phyloP scores from a whole-genome alignment of 2,113 vertebrate species.

The Stegostoma tigrinum region DNA sequence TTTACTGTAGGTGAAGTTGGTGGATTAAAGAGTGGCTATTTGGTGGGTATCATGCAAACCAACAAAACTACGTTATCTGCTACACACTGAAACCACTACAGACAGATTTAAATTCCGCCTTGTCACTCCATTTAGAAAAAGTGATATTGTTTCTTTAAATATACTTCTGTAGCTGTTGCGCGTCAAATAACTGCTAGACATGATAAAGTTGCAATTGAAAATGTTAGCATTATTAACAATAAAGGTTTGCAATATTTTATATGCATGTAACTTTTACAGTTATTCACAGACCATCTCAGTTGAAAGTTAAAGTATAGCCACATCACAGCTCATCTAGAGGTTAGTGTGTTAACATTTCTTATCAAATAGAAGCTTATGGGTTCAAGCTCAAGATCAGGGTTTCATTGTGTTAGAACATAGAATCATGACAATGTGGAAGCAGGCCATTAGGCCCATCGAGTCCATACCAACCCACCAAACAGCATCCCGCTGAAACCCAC shows the following conservation, averaged over 20 bases:
- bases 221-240: slow-evolving; percentile 31
- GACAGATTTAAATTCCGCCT: not conserved
- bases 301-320: not conserved
- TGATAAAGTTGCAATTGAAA: slow-evolving; percentile 19
- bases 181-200: not conserved
- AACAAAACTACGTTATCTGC: not conserved
- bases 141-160: slow-evolving; percentile 19
- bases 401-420: too few relatives aligned
- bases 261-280: slow-evolving; percentile 4
- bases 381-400: not conserved
- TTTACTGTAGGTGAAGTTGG: not conserved
- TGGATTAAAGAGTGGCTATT: not conserved
- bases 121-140: not conserved
- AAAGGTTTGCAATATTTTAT: slow-evolving; percentile 35
- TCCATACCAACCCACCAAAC: too few relatives aligned
- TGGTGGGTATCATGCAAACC: not conserved
- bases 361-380: not conserved
- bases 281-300: not conserved
- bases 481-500: too few relatives aligned
- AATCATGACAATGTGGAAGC: too few relatives aligned
- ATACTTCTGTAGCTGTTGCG: not conserved
- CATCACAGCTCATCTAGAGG: not conserved
- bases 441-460: too few relatives aligned
- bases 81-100: not conserved
- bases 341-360: not conserved